A percentile compares a stretch with the other conserved stretches of the same genome.
Conservation (phyloP, 2,888 invertebrate genomes). For the Fragum whitleyi region DNA sequence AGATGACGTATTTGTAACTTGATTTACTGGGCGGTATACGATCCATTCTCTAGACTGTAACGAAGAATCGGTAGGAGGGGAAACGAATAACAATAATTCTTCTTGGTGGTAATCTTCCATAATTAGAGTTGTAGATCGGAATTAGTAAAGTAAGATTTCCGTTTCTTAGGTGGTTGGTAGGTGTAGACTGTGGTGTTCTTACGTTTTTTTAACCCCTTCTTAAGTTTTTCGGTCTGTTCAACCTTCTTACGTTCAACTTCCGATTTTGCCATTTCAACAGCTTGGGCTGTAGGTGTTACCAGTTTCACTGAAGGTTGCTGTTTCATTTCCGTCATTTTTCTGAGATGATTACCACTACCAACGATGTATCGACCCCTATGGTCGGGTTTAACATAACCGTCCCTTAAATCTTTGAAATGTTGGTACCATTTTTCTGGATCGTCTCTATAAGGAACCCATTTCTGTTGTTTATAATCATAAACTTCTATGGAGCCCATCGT, state of each 20-base stretch:
- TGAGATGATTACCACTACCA: slow-evolving; percentile 15
- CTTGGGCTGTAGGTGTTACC: slow-evolving; percentile 44
- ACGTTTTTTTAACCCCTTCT: slow-evolving; percentile 15
- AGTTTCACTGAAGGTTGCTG: slow-evolving; percentile 5
- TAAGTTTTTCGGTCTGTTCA: slow-evolving; percentile 1
- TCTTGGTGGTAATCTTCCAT: slow-evolving; percentile 35
- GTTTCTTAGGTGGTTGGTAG: not conserved
- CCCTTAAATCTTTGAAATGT: slow-evolving; percentile 28
- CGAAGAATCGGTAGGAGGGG: slow-evolving; percentile 35
- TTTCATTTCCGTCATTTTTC: slow-evolving; percentile 18
- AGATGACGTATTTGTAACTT: slow-evolving; percentile 26
- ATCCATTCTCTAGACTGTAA: too few relatives aligned
- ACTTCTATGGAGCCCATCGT: slow-evolving; percentile 45
- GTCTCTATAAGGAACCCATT: slow-evolving; percentile 34
- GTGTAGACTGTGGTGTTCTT: not conserved
- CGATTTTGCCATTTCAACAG: slow-evolving; percentile 41
- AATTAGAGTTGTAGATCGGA: not conserved
- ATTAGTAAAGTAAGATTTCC: not conserved
- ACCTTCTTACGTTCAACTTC: slow-evolving; percentile 40
- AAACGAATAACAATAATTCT: slow-evolving; percentile 33
- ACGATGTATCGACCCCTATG: slow-evolving; percentile 33
- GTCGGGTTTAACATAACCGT: slow-evolving; percentile 22
- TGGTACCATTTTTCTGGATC: slow-evolving; percentile 33
- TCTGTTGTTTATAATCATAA: slow-evolving; percentile 33
- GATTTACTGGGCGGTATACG: slow-evolving; percentile 44